These are phyloP conservation scores for Liodrosophila aerea DNA, from an alignment of 2,888 invertebrate genomes.

Conservation along the genomic window DNA sequence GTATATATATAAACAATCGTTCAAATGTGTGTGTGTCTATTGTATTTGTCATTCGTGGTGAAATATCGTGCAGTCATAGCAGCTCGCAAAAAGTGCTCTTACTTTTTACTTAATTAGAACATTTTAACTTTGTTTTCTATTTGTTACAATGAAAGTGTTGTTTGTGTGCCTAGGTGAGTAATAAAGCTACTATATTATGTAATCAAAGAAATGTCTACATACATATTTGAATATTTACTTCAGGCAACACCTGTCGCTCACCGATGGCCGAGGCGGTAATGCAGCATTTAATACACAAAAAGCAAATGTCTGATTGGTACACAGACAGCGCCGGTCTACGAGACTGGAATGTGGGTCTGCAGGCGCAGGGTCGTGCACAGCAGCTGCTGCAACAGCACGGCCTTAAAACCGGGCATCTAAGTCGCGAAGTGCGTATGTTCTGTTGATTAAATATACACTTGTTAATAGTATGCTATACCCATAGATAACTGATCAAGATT, in stretches of 20 bases:
- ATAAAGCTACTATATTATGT: neutral
- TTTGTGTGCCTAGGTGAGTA: conserved; percentile 79
- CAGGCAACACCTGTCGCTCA: conserved; percentile 96
- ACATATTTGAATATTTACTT: no score
- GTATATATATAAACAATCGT: neutral
- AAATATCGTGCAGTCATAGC: neutral
- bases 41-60: conserved; percentile 7
- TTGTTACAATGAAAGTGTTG: conserved; percentile 65
- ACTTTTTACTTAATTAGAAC: neutral
- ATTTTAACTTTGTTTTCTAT: conserved; percentile 8
- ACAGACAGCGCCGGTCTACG: conserved; percentile 95
- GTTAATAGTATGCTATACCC: neutral
- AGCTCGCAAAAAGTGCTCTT: neutral
- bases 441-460: neutral
- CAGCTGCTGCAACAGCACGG: conserved; percentile 85
- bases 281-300: conserved; percentile 77
- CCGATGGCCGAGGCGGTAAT: conserved; percentile 97
- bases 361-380: conserved; percentile 88
- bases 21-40: neutral
- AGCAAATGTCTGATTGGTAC: conserved; percentile 85
- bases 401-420: conserved; percentile 85
- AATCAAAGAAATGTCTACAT: no score
- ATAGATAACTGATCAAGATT: conserved; percentile 89
- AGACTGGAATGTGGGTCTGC: conserved; percentile 91
- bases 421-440: conserved; percentile 83